Evolutionary conservation across 1,140 invertebrate species (phyloP).

Genomic region (Penaeus japonicus): DNA sequence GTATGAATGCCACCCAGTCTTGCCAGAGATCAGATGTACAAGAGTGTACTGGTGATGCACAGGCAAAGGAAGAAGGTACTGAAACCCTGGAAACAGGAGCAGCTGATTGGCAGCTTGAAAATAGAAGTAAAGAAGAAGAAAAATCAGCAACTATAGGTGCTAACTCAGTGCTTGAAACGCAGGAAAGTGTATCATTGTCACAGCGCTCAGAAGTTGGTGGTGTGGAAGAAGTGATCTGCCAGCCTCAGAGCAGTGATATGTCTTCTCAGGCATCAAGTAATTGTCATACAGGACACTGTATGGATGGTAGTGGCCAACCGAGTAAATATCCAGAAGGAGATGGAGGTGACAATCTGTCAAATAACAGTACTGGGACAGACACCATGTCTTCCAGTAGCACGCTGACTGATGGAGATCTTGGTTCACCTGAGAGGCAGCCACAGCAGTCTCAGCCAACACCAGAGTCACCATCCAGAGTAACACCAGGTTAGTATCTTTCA

Average conservation of each 20-base stretch:
- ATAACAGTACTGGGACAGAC: conserved; percentile 38
- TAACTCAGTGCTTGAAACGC: too few relatives aligned
- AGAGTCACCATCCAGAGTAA: conserved; percentile 40
- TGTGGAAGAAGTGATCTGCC: conserved; percentile 38
- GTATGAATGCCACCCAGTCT: not conserved
- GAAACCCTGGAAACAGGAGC: too few relatives aligned
- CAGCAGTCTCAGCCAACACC: not conserved
- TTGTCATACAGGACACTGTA: not conserved
- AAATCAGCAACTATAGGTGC: too few relatives aligned
- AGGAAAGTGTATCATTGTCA: not conserved
- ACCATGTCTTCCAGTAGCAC: conserved; percentile 48
- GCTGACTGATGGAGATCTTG: conserved; percentile 40
- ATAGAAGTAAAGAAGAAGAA: too few relatives aligned
- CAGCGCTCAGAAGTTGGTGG: not conserved
- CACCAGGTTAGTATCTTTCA: conserved; percentile 32
- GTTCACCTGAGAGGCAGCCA: conserved; percentile 24
- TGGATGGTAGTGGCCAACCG: not conserved
- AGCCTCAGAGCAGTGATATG: conserved; percentile 17
- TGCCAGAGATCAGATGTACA: not conserved
- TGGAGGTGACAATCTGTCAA: conserved; percentile 23
- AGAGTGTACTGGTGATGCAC: not conserved
- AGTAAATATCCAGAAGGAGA: not conserved
- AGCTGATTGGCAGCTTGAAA: too few relatives aligned
- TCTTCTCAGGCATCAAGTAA: not conserved
- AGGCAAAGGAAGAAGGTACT: not conserved